Base-by-base conservation (phyloP, 2,113 vertebrate genomes). In the Dunckerocampus dactyliophorus region DNA sequence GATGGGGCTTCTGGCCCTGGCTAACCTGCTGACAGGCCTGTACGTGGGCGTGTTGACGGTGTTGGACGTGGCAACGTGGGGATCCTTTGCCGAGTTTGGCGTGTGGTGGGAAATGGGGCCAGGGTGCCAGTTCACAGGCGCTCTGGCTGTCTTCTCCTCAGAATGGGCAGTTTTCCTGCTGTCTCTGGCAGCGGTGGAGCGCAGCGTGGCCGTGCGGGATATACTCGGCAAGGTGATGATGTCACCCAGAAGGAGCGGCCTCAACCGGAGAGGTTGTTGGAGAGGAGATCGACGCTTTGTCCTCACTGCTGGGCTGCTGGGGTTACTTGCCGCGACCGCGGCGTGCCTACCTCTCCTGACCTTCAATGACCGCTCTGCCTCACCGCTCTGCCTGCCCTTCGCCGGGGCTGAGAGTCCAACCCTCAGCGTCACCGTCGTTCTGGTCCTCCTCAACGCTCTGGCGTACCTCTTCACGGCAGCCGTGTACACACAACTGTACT, bases 401-500 rank as follows among this genome's bases (percentile, higher is more conserved):
- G 94, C 95, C 10, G 94, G 93, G 0, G 91, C 93, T 19, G 92
- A 95, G 75, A 90, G 91, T 0, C 90, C 94, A 0, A 91, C 92
- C 0, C 77, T 98, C 62, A 94, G 94, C 1, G 92, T 97, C n/a
- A 95, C 95, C 0, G 96, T 97, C 2, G 89, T 93, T 4, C 80
- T 99, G 54, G 95, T 98, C 69, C 90, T 99, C 6, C 88, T 99
- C 47, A 98, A 98, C 47, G 95, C 95, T 0, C 85, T 97, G 55
- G 95, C 93, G 0, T 99, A 95, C 87, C 87, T 99, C 82, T 88
- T 98, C 24, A 98, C 96, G 63, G 97, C 94, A 9, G n/a, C 94
- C 2, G 89, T 97, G 71, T 99, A 98, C 88, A 97, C 94, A 6
- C 93, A 93, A 78, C 92, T 99, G n/a, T 98, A 99, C 74, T 99